Evolutionary conservation across 2,797 vertebrate genomes (phyloP).

Genomic region (Paguma larvata): DNA sequence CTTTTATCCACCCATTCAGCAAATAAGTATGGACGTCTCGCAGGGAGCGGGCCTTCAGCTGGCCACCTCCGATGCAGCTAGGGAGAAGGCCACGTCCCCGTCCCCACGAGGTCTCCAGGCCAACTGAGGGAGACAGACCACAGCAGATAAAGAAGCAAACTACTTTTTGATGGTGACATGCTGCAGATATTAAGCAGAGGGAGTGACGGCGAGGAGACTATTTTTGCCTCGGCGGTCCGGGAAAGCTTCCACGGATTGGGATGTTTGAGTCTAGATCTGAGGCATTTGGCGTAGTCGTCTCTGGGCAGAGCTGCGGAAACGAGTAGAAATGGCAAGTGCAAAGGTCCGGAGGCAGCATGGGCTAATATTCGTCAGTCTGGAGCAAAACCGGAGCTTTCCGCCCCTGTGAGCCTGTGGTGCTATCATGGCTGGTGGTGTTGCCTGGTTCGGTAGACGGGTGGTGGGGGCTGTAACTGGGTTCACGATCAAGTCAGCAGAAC

Average conservation of each 20-base stretch:
- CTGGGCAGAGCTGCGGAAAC: background rate
- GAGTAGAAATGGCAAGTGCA: background rate
- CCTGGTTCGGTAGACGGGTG: background rate
- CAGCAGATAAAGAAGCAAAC: background rate
- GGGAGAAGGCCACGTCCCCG: background rate
- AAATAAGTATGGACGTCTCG: background rate
- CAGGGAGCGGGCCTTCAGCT: background rate
- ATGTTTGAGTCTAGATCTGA: background rate
- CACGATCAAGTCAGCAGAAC: background rate
- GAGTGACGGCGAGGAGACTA: background rate
- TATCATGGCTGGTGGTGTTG: background rate
- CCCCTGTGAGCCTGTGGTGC: fast-evolving
- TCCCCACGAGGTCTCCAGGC: background rate
- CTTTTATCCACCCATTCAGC: background rate
- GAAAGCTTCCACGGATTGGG: background rate
- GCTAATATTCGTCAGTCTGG: background rate
- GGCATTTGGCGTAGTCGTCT: background rate
- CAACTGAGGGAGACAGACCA: background rate
- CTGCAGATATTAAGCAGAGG: background rate
- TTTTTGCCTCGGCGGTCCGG: background rate
- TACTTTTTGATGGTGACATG: background rate
- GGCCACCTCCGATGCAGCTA: background rate
- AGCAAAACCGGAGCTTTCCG: background rate
- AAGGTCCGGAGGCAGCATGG: background rate
- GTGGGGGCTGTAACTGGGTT: background rate